phyloP scores from a whole-genome alignment of 2,888 invertebrate species.

The Pinctada fucata region DNA sequence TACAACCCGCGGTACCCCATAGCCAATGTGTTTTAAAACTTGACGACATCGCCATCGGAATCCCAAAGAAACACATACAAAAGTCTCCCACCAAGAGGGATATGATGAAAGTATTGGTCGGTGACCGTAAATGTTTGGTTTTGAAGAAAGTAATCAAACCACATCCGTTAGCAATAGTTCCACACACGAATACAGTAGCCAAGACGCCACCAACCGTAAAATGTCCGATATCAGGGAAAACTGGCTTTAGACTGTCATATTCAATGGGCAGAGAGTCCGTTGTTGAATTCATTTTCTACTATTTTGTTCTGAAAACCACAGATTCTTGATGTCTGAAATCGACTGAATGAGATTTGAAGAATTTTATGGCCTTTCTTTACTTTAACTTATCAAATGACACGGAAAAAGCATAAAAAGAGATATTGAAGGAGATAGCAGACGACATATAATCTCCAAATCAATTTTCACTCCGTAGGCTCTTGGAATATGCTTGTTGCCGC shows the following conservation, averaged over 20 bases:
- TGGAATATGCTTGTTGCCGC: too few relatives aligned
- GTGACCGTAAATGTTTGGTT: constrained; percentile 58
- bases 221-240: neutral
- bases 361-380: too few relatives aligned
- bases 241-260: too few relatives aligned
- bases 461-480: too few relatives aligned
- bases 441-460: too few relatives aligned
- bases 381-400: too few relatives aligned
- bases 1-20: constrained; percentile 54
- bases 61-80: constrained; percentile 52
- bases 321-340: too few relatives aligned
- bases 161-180: constrained; percentile 52
- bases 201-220: neutral
- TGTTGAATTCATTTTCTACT: neutral
- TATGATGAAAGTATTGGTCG: constrained; percentile 66
- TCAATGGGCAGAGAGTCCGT: too few relatives aligned
- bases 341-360: too few relatives aligned
- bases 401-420: too few relatives aligned
- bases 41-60: constrained; percentile 50
- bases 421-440: too few relatives aligned
- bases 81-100: constrained; percentile 60
- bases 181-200: constrained; percentile 38
- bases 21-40: constrained; percentile 53
- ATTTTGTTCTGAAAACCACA: too few relatives aligned
- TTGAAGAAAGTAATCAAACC: constrained; percentile 54